Conservation (phyloP, 2,888 invertebrate species). For the Caenorhabditis sinica region DNA sequence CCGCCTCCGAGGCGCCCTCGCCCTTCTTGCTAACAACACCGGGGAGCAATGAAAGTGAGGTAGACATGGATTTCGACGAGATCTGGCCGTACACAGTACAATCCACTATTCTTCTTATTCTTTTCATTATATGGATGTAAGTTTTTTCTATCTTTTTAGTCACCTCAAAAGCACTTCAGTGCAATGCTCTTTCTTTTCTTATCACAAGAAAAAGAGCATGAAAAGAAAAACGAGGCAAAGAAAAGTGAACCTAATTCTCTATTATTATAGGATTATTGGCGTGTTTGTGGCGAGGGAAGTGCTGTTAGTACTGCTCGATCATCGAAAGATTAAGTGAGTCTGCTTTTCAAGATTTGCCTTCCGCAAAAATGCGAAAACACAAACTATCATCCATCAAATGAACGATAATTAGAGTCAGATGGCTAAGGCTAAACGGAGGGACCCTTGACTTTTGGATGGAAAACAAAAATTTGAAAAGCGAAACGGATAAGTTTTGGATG, state of each 20-base stretch:
- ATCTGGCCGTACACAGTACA: conserved; percentile 54
- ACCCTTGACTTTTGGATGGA: neutral
- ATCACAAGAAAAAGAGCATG: conserved; percentile 3
- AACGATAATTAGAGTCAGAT: conserved; percentile 60
- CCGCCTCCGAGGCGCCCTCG: conserved; percentile 30
- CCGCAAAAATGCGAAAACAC: conserved; percentile 32
- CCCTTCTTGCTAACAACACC: conserved; percentile 10
- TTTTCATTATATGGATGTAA: conserved; percentile 66
- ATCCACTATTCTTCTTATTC: conserved; percentile 55
- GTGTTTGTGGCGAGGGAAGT: conserved; percentile 65
- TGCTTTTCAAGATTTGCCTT: conserved; percentile 23
- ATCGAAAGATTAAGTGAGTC: conserved; percentile 61
- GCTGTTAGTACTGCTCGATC: conserved; percentile 61
- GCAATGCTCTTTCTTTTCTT: conserved; percentile 8
- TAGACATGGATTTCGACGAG: conserved; percentile 34
- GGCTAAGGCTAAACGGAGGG: conserved; percentile 22
- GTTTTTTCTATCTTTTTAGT: conserved; percentile 18
- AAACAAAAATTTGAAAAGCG: neutral
- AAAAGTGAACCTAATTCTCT: neutral
- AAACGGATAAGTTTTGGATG: neutral
- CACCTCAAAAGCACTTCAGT: neutral
- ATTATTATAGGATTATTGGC: conserved; percentile 64
- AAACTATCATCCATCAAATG: conserved; percentile 58
- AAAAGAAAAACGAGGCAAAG: neutral
- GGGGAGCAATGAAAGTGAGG: conserved; percentile 22